Percentiles rank a stretch among this genome's conserved stretches.
phyloP scores from a whole-genome alignment of 2,888 invertebrate genomes.

The Linnaemya tessellans region DNA sequence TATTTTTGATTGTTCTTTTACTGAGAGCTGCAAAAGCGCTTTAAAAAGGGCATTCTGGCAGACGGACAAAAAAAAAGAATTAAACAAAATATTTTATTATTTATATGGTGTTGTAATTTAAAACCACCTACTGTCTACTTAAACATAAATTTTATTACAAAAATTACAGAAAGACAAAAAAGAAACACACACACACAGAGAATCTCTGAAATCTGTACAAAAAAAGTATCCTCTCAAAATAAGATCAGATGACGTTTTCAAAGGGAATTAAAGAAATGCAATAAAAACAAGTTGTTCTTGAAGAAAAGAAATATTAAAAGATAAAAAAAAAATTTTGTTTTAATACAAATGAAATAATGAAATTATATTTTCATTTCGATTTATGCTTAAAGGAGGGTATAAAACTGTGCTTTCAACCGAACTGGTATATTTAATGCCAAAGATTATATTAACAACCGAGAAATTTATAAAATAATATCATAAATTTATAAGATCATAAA shows the following conservation, averaged over 20 bases:
- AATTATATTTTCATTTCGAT: slow-evolving; percentile 56
- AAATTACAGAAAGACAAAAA: slow-evolving; percentile 22
- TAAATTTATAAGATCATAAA: slow-evolving; percentile 73
- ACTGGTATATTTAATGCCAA: slow-evolving; percentile 44
- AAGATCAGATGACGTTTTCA: slow-evolving; percentile 69
- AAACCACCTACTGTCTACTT: slow-evolving; percentile 72
- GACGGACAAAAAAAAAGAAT: not conserved
- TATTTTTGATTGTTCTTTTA: slow-evolving; percentile 27
- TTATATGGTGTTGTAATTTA: slow-evolving; percentile 72
- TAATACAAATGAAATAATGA: slow-evolving; percentile 57
- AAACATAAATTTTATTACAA: slow-evolving; percentile 69
- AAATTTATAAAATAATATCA: slow-evolving; percentile 74
- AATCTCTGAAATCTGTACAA: slow-evolving; percentile 8
- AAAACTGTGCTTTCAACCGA: slow-evolving; percentile 23
- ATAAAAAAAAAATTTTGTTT: not conserved
- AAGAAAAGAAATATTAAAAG: not conserved
- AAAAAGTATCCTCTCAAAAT: slow-evolving; percentile 19
- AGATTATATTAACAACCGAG: slow-evolving; percentile 60
- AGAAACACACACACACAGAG: not conserved
- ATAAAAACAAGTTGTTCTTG: slow-evolving; percentile 58
- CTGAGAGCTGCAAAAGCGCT: not conserved
- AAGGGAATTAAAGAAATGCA: slow-evolving; percentile 42
- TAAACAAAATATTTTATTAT: slow-evolving; percentile 48
- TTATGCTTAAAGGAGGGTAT: slow-evolving; percentile 15
- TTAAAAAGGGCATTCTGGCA: not conserved